Base-by-base conservation (phyloP, 2,888 invertebrate species). In the Eubasilissa splendida region DNA sequence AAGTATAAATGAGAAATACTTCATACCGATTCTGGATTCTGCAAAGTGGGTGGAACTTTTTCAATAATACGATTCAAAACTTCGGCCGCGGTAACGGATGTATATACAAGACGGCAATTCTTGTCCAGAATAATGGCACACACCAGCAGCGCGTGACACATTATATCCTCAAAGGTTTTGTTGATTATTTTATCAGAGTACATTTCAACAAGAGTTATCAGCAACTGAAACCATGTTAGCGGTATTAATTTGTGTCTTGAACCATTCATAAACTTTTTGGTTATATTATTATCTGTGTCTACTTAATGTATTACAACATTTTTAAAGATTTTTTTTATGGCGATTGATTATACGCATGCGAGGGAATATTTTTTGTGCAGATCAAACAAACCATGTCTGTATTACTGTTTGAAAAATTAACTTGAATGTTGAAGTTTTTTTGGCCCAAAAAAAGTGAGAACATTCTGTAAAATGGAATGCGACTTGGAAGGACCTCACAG, bases 401-500 rank as follows among this genome's bases (percentile, higher is more conserved):
- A n/a, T n/a, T n/a, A n/a, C n/a, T n/a, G n/a, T n/a, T n/a, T n/a
- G n/a, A n/a, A n/a, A n/a, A n/a, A n/a, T n/a, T n/a, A n/a, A n/a
- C n/a, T n/a, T n/a, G n/a, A n/a, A n/a, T n/a, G n/a, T n/a, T n/a
- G n/a, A n/a, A n/a, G n/a, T n/a, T n/a, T n/a, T n/a, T n/a, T n/a
- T n/a, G n/a, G n/a, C n/a, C n/a, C n/a, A n/a, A n/a, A n/a, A n/a
- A n/a, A n/a, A n/a, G n/a, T n/a, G n/a, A n/a, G n/a, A n/a, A n/a
- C n/a, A n/a, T n/a, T n/a, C n/a, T n/a, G n/a, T n/a, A n/a, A n/a
- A n/a, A n/a, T n/a, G n/a, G n/a, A n/a, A n/a, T n/a, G 92, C 56
- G 96, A 96, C 87, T 91, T 96, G 85, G 92, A 93, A 74, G 94
- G 94, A 84, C 94, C 95, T 0, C 94, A 94, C 85, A 92, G 97